phyloP scores from a whole-genome alignment of 2,888 invertebrate genomes.

The Orthosia cruda region DNA sequence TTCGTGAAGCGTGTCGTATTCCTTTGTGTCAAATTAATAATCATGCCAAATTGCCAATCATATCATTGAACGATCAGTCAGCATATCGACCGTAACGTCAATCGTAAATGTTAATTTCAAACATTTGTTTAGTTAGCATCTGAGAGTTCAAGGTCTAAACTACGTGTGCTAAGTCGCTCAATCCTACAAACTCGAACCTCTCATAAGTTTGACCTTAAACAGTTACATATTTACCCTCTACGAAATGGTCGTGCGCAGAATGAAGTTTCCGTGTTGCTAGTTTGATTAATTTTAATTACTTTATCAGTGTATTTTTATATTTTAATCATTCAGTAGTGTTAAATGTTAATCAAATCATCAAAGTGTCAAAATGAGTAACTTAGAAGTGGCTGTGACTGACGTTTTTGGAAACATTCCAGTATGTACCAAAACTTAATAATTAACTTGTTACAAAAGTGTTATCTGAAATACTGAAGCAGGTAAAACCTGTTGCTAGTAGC shows the following conservation, averaged over 20 bases:
- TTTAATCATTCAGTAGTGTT: slow-evolving; percentile 12
- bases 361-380: slow-evolving; percentile 77
- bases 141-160: slow-evolving; percentile 49
- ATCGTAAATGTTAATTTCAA: neutral
- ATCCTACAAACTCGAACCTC: slow-evolving; percentile 1
- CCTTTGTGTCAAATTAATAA: slow-evolving; percentile 26
- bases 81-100: neutral
- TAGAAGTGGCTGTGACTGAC: slow-evolving; percentile 79
- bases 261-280: slow-evolving; percentile 30
- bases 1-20: slow-evolving; percentile 33
- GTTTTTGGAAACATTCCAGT: slow-evolving; percentile 77
- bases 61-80: slow-evolving; percentile 16
- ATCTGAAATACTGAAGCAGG: neutral
- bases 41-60: slow-evolving; percentile 10
- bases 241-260: slow-evolving; percentile 38
- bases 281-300: slow-evolving; percentile 18
- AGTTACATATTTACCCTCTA: slow-evolving; percentile 53
- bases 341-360: slow-evolving; percentile 1
- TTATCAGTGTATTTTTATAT: slow-evolving; percentile 8
- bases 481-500: slow-evolving; percentile 5
- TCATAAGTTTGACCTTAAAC: slow-evolving; percentile 42
- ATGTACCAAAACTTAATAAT: slow-evolving; percentile 69
- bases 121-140: neutral
- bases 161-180: slow-evolving; percentile 9
- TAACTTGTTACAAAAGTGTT: slow-evolving; percentile 10